Base-by-base conservation (phyloP, 2,113 vertebrate species). In the Thomomys bottae region DNA sequence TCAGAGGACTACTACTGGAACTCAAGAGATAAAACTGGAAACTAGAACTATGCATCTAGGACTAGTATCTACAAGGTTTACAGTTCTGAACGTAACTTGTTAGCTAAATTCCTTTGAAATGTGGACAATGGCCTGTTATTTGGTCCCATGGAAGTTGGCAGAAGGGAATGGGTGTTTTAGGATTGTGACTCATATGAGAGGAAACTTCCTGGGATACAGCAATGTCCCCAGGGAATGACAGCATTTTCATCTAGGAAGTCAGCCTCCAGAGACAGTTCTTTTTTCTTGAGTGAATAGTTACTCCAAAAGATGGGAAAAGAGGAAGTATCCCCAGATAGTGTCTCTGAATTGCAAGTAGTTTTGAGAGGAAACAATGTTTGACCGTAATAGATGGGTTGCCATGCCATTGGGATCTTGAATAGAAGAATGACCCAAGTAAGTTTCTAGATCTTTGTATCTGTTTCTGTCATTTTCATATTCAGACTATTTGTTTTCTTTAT, bases 341-440 rank as follows among this genome's bases (percentile, higher is more conserved):
- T 68, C 57, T 81, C n/a, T 87, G 20, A 26, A 59, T 6, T 6
- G 17, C 80, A 66, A 68, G 14, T 76, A 24, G 79, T 82, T 94
- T 84, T 83, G 57, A 83, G 30, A 79, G 49, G 79, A 94, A 91
- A 85, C n/a, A 34, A 54, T 80, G 26, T 77, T 61, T 76, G 59
- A 34, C 89, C 64, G 87, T 87, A 76, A 81, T 3, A 67, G 30
- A 40, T 42, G 8, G 30, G 45, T 21, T 87, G n/a, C 63, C 66
- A 64, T 73, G 32, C 40, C 8, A 24, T 67, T 26, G 72, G 45
- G n/a, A 32, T 88, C 49, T 85, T 86, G 15, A 67, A 77, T 88
- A 81, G 63, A 81, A 36, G 45, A 28, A 38, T 59, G 15, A 36
- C 67, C 15, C 67, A 61, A 15, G 23, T 83, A 3, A 92, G 67